Conservation (phyloP, 2,888 invertebrate species). For the Ethmia dodecea region DNA sequence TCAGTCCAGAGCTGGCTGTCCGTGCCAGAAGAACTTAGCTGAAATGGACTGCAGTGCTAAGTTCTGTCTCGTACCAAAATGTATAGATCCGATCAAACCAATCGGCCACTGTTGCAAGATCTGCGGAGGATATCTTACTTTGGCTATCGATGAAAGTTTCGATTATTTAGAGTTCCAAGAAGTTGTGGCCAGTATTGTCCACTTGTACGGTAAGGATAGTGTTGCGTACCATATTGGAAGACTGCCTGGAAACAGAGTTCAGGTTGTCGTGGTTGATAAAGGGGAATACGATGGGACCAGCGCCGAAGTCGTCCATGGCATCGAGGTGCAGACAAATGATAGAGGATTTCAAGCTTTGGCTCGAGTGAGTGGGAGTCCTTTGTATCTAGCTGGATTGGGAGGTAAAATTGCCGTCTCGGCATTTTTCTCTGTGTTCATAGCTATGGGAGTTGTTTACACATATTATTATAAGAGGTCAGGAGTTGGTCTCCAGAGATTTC, state of each 20-base stretch:
- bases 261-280: slow-evolving; percentile 55
- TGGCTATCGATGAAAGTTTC: slow-evolving; percentile 43
- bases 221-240: slow-evolving; percentile 49
- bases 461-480: slow-evolving; percentile 61
- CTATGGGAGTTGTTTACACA: slow-evolving; percentile 42
- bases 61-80: slow-evolving; percentile 45
- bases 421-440: slow-evolving; percentile 46
- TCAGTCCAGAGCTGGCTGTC: slow-evolving; percentile 45
- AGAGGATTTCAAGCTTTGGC: slow-evolving; percentile 34
- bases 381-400: slow-evolving; percentile 40
- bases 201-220: slow-evolving; percentile 30
- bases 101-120: slow-evolving; percentile 59
- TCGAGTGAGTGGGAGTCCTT: slow-evolving; percentile 48
- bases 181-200: slow-evolving; percentile 34
- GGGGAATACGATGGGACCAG: slow-evolving; percentile 50
- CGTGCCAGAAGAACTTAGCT: slow-evolving; percentile 41
- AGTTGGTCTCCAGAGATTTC: slow-evolving; percentile 32
- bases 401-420: slow-evolving; percentile 50
- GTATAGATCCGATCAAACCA: slow-evolving; percentile 52
- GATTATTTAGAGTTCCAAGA: slow-evolving; percentile 41
- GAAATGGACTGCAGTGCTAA: slow-evolving; percentile 48
- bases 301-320: slow-evolving; percentile 39
- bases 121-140: slow-evolving; percentile 52
- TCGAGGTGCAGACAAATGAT: slow-evolving; percentile 35
- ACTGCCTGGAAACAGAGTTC: slow-evolving; percentile 35